A percentile compares a stretch with the other conserved stretches of the same genome.
Evolutionary conservation across 37 sponge, comb jelly and placozoan genomes (phyloP).

Genomic region (Diacarnus erythraeanus): DNA sequence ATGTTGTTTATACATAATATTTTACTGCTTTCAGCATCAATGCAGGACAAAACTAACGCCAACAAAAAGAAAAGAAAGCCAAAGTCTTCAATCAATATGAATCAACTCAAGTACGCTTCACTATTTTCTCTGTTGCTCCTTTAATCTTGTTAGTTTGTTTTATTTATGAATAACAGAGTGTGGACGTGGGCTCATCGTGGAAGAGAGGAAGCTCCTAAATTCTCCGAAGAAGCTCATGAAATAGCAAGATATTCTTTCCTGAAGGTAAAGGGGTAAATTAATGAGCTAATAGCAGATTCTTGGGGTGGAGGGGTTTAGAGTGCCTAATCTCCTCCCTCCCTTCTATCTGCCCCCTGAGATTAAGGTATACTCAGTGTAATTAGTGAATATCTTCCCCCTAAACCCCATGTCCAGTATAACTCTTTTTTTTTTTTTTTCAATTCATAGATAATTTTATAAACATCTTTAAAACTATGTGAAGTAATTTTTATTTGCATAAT

Average conservation of each 20-base stretch:
- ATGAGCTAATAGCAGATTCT: too few species aligned
- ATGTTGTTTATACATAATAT: background rate
- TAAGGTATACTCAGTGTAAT: too few species aligned
- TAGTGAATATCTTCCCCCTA: too few species aligned
- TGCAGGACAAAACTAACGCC: constrained; percentile 53
- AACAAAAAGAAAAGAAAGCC: constrained; percentile 52
- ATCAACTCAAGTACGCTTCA: constrained; percentile 66
- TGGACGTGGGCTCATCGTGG: constrained; percentile 72
- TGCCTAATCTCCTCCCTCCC: background rate
- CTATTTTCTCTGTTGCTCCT: background rate
- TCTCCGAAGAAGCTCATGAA: constrained; percentile 66
- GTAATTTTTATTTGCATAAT: too few species aligned
- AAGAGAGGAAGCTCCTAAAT: constrained; percentile 34
- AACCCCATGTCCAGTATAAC: too few species aligned
- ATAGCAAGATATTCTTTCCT: constrained; percentile 73
- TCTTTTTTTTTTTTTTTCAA: too few species aligned
- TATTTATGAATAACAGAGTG: constrained; percentile 8
- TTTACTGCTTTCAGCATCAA: constrained; percentile 38
- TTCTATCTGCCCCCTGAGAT: background rate
- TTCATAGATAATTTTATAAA: too few species aligned
- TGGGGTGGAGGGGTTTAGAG: too few species aligned
- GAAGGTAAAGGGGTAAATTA: constrained; percentile 42
- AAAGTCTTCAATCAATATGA: constrained; percentile 57
- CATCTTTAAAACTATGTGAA: too few species aligned
- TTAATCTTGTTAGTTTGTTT: background rate